Evolutionary conservation across 2,888 invertebrate genomes (phyloP).

Genomic region (Cylindroiulus punctatus): DNA sequence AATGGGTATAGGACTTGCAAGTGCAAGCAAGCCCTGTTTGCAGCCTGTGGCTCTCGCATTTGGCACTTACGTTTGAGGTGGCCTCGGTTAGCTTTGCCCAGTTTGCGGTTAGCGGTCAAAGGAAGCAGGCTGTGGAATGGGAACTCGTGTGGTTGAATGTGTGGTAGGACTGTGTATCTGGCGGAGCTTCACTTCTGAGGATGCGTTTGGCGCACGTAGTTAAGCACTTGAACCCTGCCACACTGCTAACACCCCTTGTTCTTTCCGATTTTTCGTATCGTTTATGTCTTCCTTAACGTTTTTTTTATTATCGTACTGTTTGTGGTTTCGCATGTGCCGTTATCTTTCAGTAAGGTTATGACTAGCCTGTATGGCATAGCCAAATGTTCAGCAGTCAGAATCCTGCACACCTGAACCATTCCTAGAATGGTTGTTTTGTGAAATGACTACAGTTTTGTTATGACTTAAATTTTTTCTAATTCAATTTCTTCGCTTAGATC

Average conservation of each 20-base stretch:
- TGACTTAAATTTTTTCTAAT: too few relatives aligned
- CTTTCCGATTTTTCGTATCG: not conserved
- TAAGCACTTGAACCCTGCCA: not conserved
- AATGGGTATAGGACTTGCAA: not conserved
- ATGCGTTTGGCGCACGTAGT: slow-evolving; percentile 2
- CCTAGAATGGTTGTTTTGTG: too few relatives aligned
- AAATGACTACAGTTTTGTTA: too few relatives aligned
- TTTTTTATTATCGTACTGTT: not conserved
- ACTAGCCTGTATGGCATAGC: too few relatives aligned
- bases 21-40: not conserved
- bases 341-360: not conserved
- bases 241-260: slow-evolving; percentile 17
- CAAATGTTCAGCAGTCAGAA: too few relatives aligned
- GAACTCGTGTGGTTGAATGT: slow-evolving; percentile 22
- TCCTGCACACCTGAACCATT: too few relatives aligned
- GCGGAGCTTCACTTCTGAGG: not conserved
- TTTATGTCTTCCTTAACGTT: slow-evolving; percentile 23
- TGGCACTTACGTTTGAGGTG: slow-evolving; percentile 9
- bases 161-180: not conserved
- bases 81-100: not conserved
- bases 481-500: too few relatives aligned
- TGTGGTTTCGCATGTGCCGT: not conserved
- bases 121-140: slow-evolving; percentile 28
- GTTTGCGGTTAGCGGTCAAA: not conserved
- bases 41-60: not conserved